Percentiles rank a stretch among this genome's conserved stretches.
These are phyloP conservation scores for Gambusia yucatana DNA, from an alignment of 2,797 vertebrate genomes.

Conservation along the genomic window DNA sequence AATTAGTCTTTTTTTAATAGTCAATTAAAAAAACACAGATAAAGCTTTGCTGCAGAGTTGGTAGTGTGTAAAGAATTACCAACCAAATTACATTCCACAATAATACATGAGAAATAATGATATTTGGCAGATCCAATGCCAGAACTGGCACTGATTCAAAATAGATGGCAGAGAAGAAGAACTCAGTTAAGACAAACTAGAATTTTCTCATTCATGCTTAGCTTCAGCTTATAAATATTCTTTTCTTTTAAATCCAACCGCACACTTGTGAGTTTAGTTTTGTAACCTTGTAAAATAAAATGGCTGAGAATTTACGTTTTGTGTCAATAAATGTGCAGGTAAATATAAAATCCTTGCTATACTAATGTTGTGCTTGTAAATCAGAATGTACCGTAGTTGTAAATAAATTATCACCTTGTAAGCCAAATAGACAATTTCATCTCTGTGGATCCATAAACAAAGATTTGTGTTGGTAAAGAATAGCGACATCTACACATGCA, in stretches of 20 bases:
- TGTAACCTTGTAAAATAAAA: background rate
- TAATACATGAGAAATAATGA: conserved; percentile 24
- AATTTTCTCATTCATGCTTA: conserved; percentile 55
- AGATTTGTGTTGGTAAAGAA: background rate
- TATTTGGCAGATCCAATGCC: conserved; percentile 10
- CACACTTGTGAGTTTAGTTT: background rate
- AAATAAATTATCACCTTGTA: background rate
- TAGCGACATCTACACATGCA: background rate
- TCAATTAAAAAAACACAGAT: background rate
- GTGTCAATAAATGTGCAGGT: background rate
- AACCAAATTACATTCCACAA: background rate
- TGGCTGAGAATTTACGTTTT: background rate
- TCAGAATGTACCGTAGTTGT: background rate
- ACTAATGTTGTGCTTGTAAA: background rate
- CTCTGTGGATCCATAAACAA: background rate
- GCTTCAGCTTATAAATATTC: conserved; percentile 26
- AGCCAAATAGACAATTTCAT: background rate
- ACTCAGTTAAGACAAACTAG: conserved; percentile 53
- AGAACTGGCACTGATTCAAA: conserved; percentile 20
- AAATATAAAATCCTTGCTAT: background rate
- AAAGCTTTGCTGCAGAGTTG: background rate
- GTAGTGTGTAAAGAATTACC: conserved; percentile 14
- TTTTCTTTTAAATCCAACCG: background rate
- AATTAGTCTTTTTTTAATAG: background rate
- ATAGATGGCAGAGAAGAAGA: conserved; percentile 39